Percentiles rank a stretch among this genome's conserved stretches.
These are phyloP conservation scores for Agrochola macilenta DNA, from an alignment of 2,888 invertebrate species.

Conservation along the genomic window DNA sequence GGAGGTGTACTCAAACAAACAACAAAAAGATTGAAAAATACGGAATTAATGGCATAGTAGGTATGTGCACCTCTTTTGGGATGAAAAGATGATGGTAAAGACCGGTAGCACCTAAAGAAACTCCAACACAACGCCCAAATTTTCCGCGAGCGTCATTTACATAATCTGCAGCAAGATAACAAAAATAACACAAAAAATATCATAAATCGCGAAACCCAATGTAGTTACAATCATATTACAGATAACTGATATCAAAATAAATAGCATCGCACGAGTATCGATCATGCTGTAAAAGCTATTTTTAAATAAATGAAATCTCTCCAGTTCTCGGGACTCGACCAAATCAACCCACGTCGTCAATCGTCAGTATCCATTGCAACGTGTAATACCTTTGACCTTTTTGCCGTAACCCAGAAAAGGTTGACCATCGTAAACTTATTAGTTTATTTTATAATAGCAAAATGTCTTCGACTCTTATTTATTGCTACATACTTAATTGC, in stretches of 20 bases:
- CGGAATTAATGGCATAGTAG: neutral
- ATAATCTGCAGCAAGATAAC: constrained; percentile 25
- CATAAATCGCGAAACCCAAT: constrained; percentile 24
- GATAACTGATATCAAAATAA: constrained; percentile 31
- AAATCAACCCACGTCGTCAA: neutral
- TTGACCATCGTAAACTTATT: constrained; percentile 15
- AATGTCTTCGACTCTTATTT: constrained; percentile 5
- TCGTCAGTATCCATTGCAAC: constrained; percentile 13
- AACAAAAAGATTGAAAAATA: neutral
- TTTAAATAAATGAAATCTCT: constrained; percentile 28
- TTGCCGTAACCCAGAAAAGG: neutral
- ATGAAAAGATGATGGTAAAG: neutral
- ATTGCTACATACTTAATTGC: constrained; percentile 30
- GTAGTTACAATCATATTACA: constrained; percentile 19
- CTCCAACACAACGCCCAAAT: neutral
- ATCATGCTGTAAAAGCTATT: constrained; percentile 16
- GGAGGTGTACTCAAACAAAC: neutral
- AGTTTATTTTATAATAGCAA: constrained; percentile 17
- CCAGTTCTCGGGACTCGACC: neutral
- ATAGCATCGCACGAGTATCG: constrained; percentile 33
- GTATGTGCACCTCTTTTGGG: neutral
- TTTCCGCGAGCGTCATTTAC: constrained; percentile 5
- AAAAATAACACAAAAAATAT: constrained; percentile 10
- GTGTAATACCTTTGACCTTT: constrained; percentile 30
- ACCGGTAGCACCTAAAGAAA: constrained; percentile 5